These are phyloP conservation scores for Nematostella vectensis DNA, from an alignment of 92 coral and sea anemone genomes.

Conservation along the genomic window DNA sequence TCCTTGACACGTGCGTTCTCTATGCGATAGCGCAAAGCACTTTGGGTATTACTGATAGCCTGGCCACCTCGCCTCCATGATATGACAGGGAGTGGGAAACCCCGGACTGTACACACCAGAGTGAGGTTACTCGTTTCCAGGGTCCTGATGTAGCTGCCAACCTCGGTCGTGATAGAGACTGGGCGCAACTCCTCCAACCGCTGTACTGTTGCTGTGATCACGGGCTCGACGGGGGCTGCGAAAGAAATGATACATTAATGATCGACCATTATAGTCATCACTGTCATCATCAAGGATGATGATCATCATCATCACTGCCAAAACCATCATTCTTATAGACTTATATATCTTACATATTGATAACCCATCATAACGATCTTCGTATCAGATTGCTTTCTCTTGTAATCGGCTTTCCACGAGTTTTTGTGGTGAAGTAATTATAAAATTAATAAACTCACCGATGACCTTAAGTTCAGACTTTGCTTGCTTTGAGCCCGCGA, in stretches of 20 bases:
- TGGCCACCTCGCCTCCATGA: slow-evolving; percentile 65
- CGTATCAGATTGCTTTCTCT: no score
- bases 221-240: slow-evolving; percentile 30
- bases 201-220: slow-evolving; percentile 15
- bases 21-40: slow-evolving; percentile 20
- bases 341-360: no score
- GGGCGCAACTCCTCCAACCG: slow-evolving; percentile 33
- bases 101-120: slow-evolving; percentile 58
- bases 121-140: slow-evolving; percentile 53
- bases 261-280: no score
- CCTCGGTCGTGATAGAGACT: slow-evolving; percentile 26
- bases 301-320: no score
- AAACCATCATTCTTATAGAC: no score
- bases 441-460: no score
- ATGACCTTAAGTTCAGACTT: slow-evolving; percentile 31
- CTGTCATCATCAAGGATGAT: no score
- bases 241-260: background rate
- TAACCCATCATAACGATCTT: no score
- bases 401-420: no score
- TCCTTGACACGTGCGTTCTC: slow-evolving; percentile 23
- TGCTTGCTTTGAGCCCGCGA: slow-evolving; percentile 53
- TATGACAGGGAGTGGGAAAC: slow-evolving; percentile 63
- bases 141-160: slow-evolving; percentile 51
- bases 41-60: slow-evolving; percentile 16
- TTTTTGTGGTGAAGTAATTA: no score